Conservation (phyloP, 1,140 invertebrate genomes). For the Zaprionus kolodkinae region DNA sequence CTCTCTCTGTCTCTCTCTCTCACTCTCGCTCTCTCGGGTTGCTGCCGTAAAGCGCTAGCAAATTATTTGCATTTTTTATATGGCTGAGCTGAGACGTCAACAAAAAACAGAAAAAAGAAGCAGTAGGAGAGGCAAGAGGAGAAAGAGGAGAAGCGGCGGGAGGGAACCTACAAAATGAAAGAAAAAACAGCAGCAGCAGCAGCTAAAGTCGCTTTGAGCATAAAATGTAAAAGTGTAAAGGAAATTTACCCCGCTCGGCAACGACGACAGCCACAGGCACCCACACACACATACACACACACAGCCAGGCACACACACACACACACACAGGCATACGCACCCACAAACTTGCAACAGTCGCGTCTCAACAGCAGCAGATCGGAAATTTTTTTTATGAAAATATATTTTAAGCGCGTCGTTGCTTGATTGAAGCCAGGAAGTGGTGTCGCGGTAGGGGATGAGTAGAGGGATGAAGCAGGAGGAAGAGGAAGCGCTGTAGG, state of each 20-base stretch:
- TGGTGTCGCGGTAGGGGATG: not conserved
- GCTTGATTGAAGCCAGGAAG: slow-evolving; percentile 42
- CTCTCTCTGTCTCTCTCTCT: too few relatives aligned
- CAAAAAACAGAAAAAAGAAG: slow-evolving; percentile 31
- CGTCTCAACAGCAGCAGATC: slow-evolving; percentile 54
- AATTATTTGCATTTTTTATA: slow-evolving; percentile 83
- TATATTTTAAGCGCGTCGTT: slow-evolving; percentile 46
- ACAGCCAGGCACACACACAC: not conserved
- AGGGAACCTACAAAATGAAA: slow-evolving; percentile 24
- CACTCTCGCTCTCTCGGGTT: slow-evolving; percentile 14
- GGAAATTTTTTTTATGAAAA: slow-evolving; percentile 73
- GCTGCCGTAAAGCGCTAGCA: slow-evolving; percentile 65
- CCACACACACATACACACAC: not conserved
- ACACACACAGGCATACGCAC: not conserved
- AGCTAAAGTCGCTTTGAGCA: slow-evolving; percentile 67
- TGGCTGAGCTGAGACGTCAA: slow-evolving; percentile 62
- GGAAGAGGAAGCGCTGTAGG: not conserved
- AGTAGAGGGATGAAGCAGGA: not conserved
- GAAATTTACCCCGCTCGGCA: slow-evolving; percentile 42
- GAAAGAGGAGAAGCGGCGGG: not conserved
- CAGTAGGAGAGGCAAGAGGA: not conserved
- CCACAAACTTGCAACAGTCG: slow-evolving; percentile 5
- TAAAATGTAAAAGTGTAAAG: slow-evolving; percentile 81
- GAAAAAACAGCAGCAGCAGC: slow-evolving; percentile 37
- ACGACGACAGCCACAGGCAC: not conserved